phyloP scores from a whole-genome alignment of 2,113 vertebrate species.

The Rafetus swinhoei region DNA sequence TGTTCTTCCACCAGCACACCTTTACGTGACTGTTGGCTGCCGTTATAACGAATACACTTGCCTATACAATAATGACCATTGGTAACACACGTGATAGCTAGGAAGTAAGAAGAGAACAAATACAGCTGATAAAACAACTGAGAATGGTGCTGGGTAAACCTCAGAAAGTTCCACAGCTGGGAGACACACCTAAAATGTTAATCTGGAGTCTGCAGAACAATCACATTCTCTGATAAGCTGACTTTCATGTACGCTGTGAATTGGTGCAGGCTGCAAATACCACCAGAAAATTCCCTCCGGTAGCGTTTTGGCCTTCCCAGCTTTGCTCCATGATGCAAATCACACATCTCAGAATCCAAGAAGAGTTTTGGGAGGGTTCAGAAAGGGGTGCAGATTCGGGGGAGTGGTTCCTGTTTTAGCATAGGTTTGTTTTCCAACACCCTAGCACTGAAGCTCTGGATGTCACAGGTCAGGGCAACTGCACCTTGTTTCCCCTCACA shows the following conservation, averaged over 20 bases:
- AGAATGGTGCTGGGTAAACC: neutral
- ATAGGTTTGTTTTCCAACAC: neutral
- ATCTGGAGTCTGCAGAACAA: neutral
- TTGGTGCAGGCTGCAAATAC: neutral
- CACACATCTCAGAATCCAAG: accelerated
- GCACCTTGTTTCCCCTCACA: neutral
- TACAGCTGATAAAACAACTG: neutral
- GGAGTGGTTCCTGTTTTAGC: accelerated
- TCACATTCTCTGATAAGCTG: neutral
- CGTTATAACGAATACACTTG: slow-evolving; percentile 60
- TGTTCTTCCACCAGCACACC: slow-evolving; percentile 56
- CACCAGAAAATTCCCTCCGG: neutral
- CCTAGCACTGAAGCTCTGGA: neutral
- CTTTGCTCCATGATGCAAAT: neutral
- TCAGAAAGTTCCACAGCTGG: neutral
- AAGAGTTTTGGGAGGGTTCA: neutral
- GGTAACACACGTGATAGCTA: slow-evolving; percentile 7
- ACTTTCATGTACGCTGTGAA: neutral
- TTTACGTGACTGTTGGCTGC: slow-evolving; percentile 49
- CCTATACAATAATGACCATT: slow-evolving; percentile 51
- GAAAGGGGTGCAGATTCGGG: neutral
- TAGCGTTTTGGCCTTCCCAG: neutral
- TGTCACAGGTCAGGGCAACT: neutral
- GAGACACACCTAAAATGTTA: neutral
- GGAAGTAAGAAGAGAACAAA: slow-evolving; percentile 43